Base-by-base conservation (phyloP, 2,113 vertebrate species). In the Opisthocomus hoazin region DNA sequence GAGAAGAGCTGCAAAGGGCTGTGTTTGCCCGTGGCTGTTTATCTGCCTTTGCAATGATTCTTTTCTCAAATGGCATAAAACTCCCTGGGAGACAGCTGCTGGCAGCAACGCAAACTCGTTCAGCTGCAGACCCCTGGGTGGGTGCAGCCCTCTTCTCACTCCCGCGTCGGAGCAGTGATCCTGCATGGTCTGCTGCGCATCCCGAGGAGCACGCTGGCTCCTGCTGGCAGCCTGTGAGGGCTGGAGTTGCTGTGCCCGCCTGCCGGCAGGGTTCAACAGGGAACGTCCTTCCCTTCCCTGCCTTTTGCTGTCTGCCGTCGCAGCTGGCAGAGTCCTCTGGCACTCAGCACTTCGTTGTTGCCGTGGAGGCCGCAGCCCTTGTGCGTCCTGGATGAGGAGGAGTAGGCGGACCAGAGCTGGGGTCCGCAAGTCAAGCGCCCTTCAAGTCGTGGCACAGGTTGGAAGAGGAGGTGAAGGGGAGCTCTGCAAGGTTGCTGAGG, bases 121-220 rank as follows among this genome's bases (percentile, higher is more conserved):
- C 81, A 17, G 2, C 1, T 77, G 70, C 39, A 51, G 36, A 26
- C 22, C 80, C 10, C 23, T 10, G 56, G 24, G 46, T 15, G 18
- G 36, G 26, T 19, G 11, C 81, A 76, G 58, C 32, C 20, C 29
- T n/a, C 21, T 26, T 10, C 90, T 81, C 10, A 1, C 30, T 5
- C 27, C 8, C 26, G 2, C 16, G 54, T 37, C 54, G 12, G 64
- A 53, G 88, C 56, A 18, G 43, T 1, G 70, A 79, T 63, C 43
- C n/a, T 21, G 22, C 37, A 1, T 7, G 74, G 24, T 75, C 61
- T 54, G 79, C 82, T 60, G 26, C 8, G 5, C 39, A 9, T 45
- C 70, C 32, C 3, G 1, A 17, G 65, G 51, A 41, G 13, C 0
- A 8, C 0, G 0, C 87, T 60, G 43, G 68, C 65, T 63, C 43